Base-by-base conservation (phyloP, 2,113 vertebrate genomes). In the Petaurus breviceps region DNA sequence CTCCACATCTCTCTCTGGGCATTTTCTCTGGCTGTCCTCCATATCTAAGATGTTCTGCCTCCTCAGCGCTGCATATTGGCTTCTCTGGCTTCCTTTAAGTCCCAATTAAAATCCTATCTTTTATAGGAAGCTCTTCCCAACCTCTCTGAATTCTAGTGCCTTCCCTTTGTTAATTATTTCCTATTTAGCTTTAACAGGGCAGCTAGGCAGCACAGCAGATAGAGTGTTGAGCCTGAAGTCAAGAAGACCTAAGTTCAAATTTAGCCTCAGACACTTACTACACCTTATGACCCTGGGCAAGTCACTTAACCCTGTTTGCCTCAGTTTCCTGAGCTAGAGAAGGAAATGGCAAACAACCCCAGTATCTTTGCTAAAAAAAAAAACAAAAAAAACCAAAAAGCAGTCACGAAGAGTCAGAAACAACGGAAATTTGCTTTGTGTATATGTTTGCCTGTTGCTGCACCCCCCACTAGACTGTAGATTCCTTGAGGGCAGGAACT, bases 301-400 rank as follows among this genome's bases (percentile, higher is more conserved):
- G 51, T 50, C 26, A n/a, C 51, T 95, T 90, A 0, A 52, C 6
- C 37, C 52, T 91, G 5, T 90, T n/a, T 8, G 77, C 24, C 25
- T 97, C 92, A 90, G 43, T 92, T 92, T 91, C 24, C 26, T 46
- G 31, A 12, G 89, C 51, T 94, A 19, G 91, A 55, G 89, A 91
- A 90, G 51, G 3, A 53, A 53, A 53, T 53, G 23, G 53, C 53
- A 54, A 53, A 54, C 53, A 22, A 54, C 53, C 24, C 53, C 3
- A 54, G 23, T 54, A 54, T 54, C 53, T 54, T 24, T 54, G 54
- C 54, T 23, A 54, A 25, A 23, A 54, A 54, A 54, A 54, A 23
- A 3, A 5, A 23, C 53, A 54, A 25, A 23, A 54, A 54, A 54
- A 54, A 23, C 22, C 19, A 23, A 55, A 55, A 26, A 55, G 8